Evolutionary conservation across 2,888 invertebrate species (phyloP), one percentile per base, ranked within the genome.

Genomic region (Limnephilus marmoratus): DNA sequence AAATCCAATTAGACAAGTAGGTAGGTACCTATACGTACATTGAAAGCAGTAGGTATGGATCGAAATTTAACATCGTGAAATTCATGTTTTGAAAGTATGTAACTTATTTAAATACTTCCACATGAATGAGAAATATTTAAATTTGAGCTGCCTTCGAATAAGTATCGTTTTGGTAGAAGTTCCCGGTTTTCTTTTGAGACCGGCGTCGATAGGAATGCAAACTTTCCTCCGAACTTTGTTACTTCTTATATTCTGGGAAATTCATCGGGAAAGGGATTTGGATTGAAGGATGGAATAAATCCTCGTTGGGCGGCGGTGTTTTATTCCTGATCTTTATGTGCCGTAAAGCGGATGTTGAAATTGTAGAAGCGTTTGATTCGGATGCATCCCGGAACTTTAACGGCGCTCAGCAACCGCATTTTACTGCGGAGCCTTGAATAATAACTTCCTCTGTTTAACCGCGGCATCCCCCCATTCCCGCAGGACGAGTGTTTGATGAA

Each of bases 321-420:
- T 82, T 81, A 86, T 91, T 82, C 34, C 31, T 53, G 34, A 34
- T 53, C 31, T 91, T 68, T 91, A 88, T 85, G 85, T 53, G 53
- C 89, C 83, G 34, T 90, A 90, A 91, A 89, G n/a, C 11, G 85
- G 90, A 90, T 85, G 81, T 81, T 80, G 45, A 45, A 82, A 68
- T 68, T 68, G 68, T 68, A 68, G n/a, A 68, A 45, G 90, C 29
- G 82, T 85, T 86, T 90, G 90, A 93, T 85, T 87, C 88, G 90
- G 81, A 88, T 91, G 91, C 90, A 91, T 90, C 83, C 81, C 86
- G 80, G 85, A 90, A 81, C 87, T 93, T 91, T 92, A 34, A 82
- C 80, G 80, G 81, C 15, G 68, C 15, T 49, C 29, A 86, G 49
- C 45, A 29, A 82, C 82, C 82, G 82, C 82, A 82, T 31, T 82